Evolutionary conservation across 2,888 invertebrate genomes (phyloP), one percentile per base, ranked within the genome.

Genomic region (Habrosyne pyritoides): DNA sequence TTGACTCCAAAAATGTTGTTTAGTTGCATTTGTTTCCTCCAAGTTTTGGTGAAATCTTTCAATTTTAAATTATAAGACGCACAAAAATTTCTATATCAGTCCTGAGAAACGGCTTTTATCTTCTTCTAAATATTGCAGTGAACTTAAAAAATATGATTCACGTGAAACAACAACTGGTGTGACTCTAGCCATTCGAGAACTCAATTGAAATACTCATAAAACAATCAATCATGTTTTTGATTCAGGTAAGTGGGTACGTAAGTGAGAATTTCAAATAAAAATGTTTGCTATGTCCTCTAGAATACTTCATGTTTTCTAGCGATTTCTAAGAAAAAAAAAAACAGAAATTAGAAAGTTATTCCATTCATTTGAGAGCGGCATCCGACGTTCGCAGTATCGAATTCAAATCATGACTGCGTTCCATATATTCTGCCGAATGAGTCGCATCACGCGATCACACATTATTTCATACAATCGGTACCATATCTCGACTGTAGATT

Each of bases 281-380:
- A 18, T 42, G 42, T 42, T 42, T 42, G 18, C 42, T 18, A 18
- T 42, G 42, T 14, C 14, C 14, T 42, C 42, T 18, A 42, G 36
- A 2, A 36, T 18, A 42, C 18, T 42, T 42, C 6, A 42, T 18
- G 18, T 42, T 69, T 70, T 70, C 66, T 65, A 59, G 58, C 58
- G 63, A 67, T 73, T 65, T 73, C 68, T 64, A 65, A 62, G 64
- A 69, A 60, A 71, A 69, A 77, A 71, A 68, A 68, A 63, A 70
- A 42, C 18, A 33, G 69, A 71, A 30, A 79, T 70, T 82, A 82
- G 89, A 89, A 88, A 90, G 87, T 86, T 72, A 68, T 71, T 72
- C 69, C 64, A 76, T 77, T 66, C 60, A 67, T 71, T 77, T 60
- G 71, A 77, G 71, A 77, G 61, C 56, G 69, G 66, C 66, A 67